phyloP scores from a whole-genome alignment of 1,140 invertebrate genomes.

The Micrasema longulum region DNA sequence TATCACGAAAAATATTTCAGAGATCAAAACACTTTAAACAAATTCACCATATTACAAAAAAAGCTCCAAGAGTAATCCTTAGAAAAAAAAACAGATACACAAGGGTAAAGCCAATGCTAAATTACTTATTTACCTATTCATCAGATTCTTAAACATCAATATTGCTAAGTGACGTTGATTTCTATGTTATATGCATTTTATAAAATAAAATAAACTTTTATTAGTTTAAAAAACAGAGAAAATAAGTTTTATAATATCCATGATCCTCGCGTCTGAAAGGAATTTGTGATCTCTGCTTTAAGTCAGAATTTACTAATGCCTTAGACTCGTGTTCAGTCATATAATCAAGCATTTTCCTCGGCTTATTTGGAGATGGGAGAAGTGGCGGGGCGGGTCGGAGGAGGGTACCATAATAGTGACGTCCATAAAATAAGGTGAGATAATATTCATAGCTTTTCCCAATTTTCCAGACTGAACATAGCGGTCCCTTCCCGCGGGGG shows the following conservation, averaged over 20 bases:
- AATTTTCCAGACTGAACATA: conserved; percentile 34
- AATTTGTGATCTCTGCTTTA: conserved; percentile 2
- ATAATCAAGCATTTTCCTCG: conserved; percentile 36
- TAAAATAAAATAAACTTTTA: too few relatives aligned
- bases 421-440: conserved; percentile 55
- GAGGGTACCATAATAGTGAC: conserved; percentile 51
- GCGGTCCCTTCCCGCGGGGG: conserved; percentile 28
- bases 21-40: too few relatives aligned
- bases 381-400: conserved; percentile 18
- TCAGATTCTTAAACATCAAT: too few relatives aligned
- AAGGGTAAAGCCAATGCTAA: too few relatives aligned
- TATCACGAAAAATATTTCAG: too few relatives aligned
- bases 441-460: conserved; percentile 55
- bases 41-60: too few relatives aligned
- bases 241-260: background rate
- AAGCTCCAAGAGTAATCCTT: too few relatives aligned
- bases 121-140: too few relatives aligned
- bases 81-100: too few relatives aligned
- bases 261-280: background rate
- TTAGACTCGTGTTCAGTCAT: conserved; percentile 26
- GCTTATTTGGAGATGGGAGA: conserved; percentile 6
- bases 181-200: too few relatives aligned
- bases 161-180: too few relatives aligned
- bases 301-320: conserved; percentile 23
- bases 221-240: background rate